Percentiles rank a stretch among this genome's conserved stretches.
phyloP scores from a whole-genome alignment of 2,888 invertebrate species.

The Siphonodentalium dalli region DNA sequence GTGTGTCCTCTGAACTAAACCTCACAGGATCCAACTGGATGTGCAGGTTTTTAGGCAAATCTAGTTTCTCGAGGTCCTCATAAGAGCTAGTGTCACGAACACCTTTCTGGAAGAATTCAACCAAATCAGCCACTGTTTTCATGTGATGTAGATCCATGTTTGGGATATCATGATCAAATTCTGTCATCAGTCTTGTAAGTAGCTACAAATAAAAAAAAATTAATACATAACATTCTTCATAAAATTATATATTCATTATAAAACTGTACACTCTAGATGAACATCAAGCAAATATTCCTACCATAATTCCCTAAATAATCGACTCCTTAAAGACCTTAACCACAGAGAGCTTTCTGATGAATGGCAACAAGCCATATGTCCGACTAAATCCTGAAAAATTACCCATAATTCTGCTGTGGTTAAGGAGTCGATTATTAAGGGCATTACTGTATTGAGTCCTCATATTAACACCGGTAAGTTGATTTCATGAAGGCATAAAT shows the following conservation, averaged over 20 bases:
- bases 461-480: too few species aligned
- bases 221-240: not conserved
- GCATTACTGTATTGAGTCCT: too few species aligned
- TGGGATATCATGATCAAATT: conserved; percentile 80
- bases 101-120: conserved; percentile 49
- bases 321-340: too few species aligned
- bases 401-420: too few species aligned
- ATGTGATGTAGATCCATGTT: conserved; percentile 83
- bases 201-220: conserved; percentile 63
- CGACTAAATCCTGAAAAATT: too few species aligned
- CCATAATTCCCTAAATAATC: too few species aligned
- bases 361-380: too few species aligned
- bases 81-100: conserved; percentile 44
- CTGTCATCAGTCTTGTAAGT: conserved; percentile 74
- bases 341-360: too few species aligned
- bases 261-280: not conserved
- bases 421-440: too few species aligned
- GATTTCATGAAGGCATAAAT: too few species aligned
- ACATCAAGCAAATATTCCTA: not conserved
- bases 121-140: conserved; percentile 70
- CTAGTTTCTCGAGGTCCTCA: conserved; percentile 60
- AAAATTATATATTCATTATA: not conserved
- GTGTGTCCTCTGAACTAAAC: conserved; percentile 79
- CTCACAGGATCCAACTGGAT: conserved; percentile 81
- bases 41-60: conserved; percentile 87